phyloP scores from a whole-genome alignment of 2,888 invertebrate species.

The Achlya flavicornis region DNA sequence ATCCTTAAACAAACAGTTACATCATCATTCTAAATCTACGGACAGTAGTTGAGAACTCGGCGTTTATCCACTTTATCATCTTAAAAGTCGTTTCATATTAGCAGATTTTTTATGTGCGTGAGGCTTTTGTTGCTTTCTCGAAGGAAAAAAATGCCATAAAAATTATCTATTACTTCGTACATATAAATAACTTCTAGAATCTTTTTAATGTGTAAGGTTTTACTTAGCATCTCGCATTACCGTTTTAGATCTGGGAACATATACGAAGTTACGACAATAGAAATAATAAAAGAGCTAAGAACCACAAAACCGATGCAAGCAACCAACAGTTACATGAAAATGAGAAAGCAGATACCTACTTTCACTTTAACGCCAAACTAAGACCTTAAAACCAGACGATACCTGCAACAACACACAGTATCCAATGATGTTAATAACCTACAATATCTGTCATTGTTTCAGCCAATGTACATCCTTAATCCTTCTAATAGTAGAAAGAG shows the following conservation, averaged over 20 bases:
- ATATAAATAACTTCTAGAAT: neutral
- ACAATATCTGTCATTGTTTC: neutral
- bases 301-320: neutral
- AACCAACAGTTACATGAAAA: neutral
- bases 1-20: slow-evolving; percentile 27
- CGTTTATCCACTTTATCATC: neutral
- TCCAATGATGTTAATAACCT: neutral
- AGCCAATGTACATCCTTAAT: neutral
- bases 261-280: neutral
- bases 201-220: neutral
- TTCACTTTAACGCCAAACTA: neutral
- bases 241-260: neutral
- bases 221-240: neutral
- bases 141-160: neutral
- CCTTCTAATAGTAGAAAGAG: slow-evolving; percentile 4
- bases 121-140: neutral
- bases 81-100: neutral
- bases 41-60: neutral
- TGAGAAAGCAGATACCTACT: neutral
- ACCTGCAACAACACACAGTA: neutral
- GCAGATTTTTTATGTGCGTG: neutral
- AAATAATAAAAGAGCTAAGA: neutral
- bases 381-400: neutral
- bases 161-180: neutral
- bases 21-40: slow-evolving; percentile 20